phyloP scores from a whole-genome alignment of 2,888 invertebrate genomes.

The Orthosia gothica region DNA sequence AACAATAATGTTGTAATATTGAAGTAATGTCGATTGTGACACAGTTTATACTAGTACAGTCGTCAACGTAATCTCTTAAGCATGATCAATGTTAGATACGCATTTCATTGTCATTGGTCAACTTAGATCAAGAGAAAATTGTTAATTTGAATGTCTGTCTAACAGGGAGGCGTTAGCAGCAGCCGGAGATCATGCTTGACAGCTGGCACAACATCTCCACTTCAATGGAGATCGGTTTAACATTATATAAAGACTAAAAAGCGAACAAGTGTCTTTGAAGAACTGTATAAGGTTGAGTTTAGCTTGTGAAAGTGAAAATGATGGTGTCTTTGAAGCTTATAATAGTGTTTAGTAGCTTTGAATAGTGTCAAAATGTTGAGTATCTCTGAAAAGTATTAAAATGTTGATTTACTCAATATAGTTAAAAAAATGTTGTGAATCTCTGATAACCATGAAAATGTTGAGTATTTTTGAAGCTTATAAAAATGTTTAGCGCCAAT shows the following conservation, averaged over 20 bases:
- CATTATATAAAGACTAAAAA: slow-evolving; percentile 36
- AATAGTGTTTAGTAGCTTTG: not conserved
- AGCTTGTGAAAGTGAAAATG: not conserved
- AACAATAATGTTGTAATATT: too few relatives aligned
- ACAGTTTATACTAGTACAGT: too few relatives aligned
- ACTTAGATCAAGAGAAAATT: too few relatives aligned
- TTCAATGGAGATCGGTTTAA: slow-evolving; percentile 68
- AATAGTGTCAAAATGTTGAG: not conserved
- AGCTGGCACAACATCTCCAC: slow-evolving; percentile 56
- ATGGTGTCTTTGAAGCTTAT: not conserved
- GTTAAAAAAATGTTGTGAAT: not conserved
- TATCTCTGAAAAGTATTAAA: not conserved
- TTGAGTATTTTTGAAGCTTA: not conserved
- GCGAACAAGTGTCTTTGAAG: not conserved
- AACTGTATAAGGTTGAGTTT: not conserved
- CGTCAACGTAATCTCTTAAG: too few relatives aligned
- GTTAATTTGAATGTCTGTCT: too few relatives aligned
- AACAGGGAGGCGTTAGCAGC: slow-evolving; percentile 94
- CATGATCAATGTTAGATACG: too few relatives aligned
- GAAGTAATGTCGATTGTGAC: too few relatives aligned
- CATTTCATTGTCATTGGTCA: too few relatives aligned
- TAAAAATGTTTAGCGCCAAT: too few relatives aligned
- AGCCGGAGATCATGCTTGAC: slow-evolving; percentile 92
- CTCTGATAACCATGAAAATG: not conserved
- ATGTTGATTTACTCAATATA: not conserved